Evolutionary conservation across 2,888 invertebrate genomes (phyloP), one percentile per base, ranked within the genome.

Genomic region (Altica lythri): DNA sequence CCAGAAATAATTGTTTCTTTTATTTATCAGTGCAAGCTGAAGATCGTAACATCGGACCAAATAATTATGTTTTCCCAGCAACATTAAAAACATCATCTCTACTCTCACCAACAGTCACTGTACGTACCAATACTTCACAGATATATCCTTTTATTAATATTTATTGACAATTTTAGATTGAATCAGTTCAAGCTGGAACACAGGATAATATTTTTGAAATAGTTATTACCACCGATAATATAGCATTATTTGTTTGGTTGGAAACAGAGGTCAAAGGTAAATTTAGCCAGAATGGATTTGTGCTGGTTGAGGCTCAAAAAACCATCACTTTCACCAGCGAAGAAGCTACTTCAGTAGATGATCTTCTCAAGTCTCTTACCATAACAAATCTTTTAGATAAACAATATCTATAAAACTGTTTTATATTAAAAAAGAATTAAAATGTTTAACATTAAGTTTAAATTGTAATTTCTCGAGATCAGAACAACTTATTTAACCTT

Each of bases 261-360:
- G 86, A 88, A 59, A 72, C 74, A 72, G 2, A 70, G 73, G 69
- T 78, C 30, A 71, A 68, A 8, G 92, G 92, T 1, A 77, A 75
- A 53, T 92, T 92, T 72, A 84, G 85, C 1, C 86, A 89, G 62
- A 92, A 93, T 74, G 92, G 92, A 0, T 86, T 92, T 56, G 34
- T 73, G 13, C 70, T 67, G 66, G 58, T 72, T 16, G 62, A 56
- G 18, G 30, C 58, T 14, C 56, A 25, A 2, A 72, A 66, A 59
- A 65, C 38, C 8, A 59, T 75, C 2, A 58, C 60, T 13, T 74
- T 75, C 55, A 52, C 55, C 12, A 59, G 70, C 32, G 57, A 66
- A n/a, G 53, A 59, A 37, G 34, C 55, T 6, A 61, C 60, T 14
- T 61, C 62, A 13, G 49, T 53, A 13, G 59, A 59, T 14, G 59